Percentiles rank a stretch among this genome's conserved stretches.
phyloP scores from a whole-genome alignment of 2,797 vertebrate species.

The Hippopotamyrus pictus region DNA sequence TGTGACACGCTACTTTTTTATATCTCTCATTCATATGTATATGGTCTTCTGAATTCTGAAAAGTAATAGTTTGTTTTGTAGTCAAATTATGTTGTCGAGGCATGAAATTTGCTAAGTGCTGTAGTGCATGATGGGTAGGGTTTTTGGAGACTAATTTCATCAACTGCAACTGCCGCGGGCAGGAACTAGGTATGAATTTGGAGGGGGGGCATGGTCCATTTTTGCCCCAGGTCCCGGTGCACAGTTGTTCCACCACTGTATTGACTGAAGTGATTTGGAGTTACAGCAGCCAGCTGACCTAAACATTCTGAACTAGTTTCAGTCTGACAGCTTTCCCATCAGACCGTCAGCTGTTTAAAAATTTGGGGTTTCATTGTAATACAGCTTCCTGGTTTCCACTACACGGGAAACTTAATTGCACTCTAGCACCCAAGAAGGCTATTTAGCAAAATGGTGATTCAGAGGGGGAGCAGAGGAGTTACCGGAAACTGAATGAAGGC shows the following conservation, averaged over 20 bases:
- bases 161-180: no score
- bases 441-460: conserved; percentile 26
- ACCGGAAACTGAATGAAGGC: conserved; percentile 49
- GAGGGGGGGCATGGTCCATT: neutral
- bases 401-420: neutral
- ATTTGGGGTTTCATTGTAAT: neutral
- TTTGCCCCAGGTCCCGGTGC: no score
- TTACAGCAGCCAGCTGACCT: neutral
- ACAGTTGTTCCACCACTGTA: neutral
- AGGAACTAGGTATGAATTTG: neutral
- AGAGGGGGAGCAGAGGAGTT: conserved; percentile 34
- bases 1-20: no score
- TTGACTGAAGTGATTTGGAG: neutral
- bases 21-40: no score
- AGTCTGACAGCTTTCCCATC: neutral
- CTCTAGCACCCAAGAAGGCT: neutral
- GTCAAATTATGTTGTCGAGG: neutral
- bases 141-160: neutral
- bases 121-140: neutral
- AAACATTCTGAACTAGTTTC: neutral
- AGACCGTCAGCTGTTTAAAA: neutral
- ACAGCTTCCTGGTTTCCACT: neutral
- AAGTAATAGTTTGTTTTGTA: neutral
- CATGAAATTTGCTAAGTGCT: neutral
- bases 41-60: no score